Evolutionary conservation across 2,113 vertebrate species (phyloP), one percentile per base, ranked within the genome.

Genomic region (Muscicapa adusta): DNA sequence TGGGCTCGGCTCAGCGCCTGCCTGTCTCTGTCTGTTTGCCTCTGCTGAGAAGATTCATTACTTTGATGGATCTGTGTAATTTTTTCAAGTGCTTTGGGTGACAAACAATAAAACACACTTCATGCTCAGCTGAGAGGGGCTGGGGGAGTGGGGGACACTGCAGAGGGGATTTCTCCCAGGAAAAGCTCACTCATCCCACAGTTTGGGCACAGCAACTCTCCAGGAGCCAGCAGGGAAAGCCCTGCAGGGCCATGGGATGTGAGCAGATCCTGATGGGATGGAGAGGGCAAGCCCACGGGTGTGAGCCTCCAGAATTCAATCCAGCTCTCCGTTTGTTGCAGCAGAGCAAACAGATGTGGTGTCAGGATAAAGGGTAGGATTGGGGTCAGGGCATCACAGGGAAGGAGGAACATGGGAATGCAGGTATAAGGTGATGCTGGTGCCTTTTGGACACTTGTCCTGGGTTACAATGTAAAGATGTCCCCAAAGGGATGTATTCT

Each of bases 11-110:
- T 91, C 96, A 93, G 92, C 33, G 50, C 96, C 88, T 93, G 95
- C 94, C 95, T 92, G 87, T 96, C 95, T 97, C 91, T 97, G 97
- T 95, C 96, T 96, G 14, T 95, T 96, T 95, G 91, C 94, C 83
- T 79, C 95, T 85, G 83, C 95, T 95, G 89, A 58, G 85, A 83
- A 97, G 96, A 96, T 97, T 96, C 87, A 96, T 97, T 97, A 95
- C 92, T 97, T 96, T 97, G 97, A 97, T 97, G 96, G 97, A 97
- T 97, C 91, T 77, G 57, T 96, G 97, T 97, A 95, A 97, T 97
- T 97, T 96, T 97, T 96, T 89, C 94, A 94, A 97, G 95, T 83
- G 95, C 97, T 97, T 79, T 14, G 56, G 91, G 96, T 97, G 96
- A 96, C 85, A 94, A 97, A 96, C 93, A 97, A 93, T 88, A 87